Evolutionary conservation across 2,797 vertebrate species (phyloP).

Genomic region (Podarcis siculus): DNA sequence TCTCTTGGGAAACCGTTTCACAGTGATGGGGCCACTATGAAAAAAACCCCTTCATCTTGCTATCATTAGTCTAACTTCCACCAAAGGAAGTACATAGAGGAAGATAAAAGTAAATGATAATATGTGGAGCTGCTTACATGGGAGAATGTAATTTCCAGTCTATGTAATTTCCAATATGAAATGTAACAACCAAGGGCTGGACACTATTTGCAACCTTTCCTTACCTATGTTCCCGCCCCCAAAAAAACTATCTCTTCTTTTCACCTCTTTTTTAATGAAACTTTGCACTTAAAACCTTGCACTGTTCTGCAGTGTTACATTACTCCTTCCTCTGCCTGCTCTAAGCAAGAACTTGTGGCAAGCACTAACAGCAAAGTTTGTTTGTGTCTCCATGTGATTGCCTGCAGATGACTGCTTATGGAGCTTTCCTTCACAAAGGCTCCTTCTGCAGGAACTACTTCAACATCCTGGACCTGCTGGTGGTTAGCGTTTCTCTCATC

Average conservation of each 20-base stretch:
- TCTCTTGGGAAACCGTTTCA: not conserved
- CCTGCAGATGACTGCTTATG: slow-evolving; percentile 96
- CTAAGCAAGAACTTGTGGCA: slow-evolving; percentile 26
- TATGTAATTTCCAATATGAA: not conserved
- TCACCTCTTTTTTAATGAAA: slow-evolving; percentile 53
- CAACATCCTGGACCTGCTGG: slow-evolving; percentile 98
- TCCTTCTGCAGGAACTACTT: slow-evolving; percentile 99
- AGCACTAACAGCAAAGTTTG: slow-evolving; percentile 54
- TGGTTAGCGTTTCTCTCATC: slow-evolving; percentile 99
- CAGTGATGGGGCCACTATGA: not conserved
- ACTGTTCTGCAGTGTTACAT: slow-evolving; percentile 18
- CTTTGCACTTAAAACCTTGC: slow-evolving; percentile 44
- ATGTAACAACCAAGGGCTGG: not conserved
- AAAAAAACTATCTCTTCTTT: slow-evolving; percentile 32
- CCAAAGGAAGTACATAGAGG: not conserved
- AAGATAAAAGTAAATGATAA: not conserved
- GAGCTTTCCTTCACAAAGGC: slow-evolving; percentile 97
- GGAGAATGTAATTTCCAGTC: not conserved
- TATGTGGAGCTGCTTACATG: not conserved
- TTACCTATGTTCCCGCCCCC: not conserved
- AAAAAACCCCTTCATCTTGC: not conserved
- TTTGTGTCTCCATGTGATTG: slow-evolving; percentile 58
- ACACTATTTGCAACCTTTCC: slow-evolving; percentile 36
- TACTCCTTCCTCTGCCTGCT: slow-evolving; percentile 10
- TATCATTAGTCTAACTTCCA: not conserved